These are phyloP conservation scores for Hormaphis cornu DNA, from an alignment of 1,140 invertebrate species.

Conservation along the genomic window DNA sequence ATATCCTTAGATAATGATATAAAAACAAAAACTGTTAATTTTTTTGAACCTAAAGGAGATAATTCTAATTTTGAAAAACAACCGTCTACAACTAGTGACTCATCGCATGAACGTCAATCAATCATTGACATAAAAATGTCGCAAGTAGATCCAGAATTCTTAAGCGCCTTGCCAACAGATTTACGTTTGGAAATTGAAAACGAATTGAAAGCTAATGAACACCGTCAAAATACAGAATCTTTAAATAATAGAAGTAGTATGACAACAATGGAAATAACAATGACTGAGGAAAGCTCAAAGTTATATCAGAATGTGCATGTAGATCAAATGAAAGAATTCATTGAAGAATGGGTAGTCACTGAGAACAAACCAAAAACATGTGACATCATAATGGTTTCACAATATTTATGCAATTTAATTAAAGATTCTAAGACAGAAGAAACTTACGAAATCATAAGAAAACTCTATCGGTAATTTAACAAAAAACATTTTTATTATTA, in stretches of 20 bases:
- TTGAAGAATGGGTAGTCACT: constrained; percentile 46
- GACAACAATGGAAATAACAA: neutral
- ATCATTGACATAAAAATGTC: neutral
- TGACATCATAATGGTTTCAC: constrained; percentile 44
- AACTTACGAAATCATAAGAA: constrained; percentile 41
- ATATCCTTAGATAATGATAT: neutral
- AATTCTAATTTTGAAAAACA: neutral
- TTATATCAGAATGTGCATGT: constrained; percentile 33
- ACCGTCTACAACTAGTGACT: neutral
- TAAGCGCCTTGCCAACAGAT: constrained; percentile 52
- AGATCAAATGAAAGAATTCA: constrained; percentile 44
- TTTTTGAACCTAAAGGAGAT: neutral
- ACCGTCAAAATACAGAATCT: neutral
- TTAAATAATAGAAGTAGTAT: neutral
- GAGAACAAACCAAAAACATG: constrained; percentile 44
- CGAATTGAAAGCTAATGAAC: constrained; percentile 43
- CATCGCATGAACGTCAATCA: neutral
- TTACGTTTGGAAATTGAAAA: constrained; percentile 54
- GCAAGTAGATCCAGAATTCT: constrained; percentile 48
- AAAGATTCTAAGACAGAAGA: constrained; percentile 44
- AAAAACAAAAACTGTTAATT: neutral
- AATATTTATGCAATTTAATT: constrained; percentile 44
- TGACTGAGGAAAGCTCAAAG: constrained; percentile 35
- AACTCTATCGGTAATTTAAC: constrained; percentile 41
- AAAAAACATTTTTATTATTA: neutral